phyloP scores from a whole-genome alignment of 2,113 vertebrate species.

The Limnothrissa miodon region DNA sequence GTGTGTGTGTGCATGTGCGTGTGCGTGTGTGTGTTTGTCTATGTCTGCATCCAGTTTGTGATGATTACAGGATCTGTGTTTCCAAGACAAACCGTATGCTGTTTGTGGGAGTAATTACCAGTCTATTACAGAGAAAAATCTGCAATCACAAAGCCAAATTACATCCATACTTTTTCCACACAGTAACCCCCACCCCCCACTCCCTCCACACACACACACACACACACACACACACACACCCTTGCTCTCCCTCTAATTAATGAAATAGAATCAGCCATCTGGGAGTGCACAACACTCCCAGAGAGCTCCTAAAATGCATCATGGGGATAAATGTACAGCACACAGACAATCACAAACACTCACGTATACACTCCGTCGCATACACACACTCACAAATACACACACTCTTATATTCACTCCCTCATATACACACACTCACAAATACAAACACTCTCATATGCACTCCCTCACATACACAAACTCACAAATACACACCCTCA shows the following conservation, averaged over 20 bases:
- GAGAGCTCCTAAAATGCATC: constrained; percentile 57
- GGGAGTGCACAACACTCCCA: constrained; percentile 62
- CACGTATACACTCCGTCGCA: background rate
- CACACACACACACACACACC: constrained; percentile 2
- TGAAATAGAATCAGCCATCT: constrained; percentile 66
- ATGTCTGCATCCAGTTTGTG: constrained; percentile 13
- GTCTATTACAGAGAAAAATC: constrained; percentile 57
- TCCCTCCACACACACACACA: background rate
- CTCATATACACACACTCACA: background rate
- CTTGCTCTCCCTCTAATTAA: constrained; percentile 60
- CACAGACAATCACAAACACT: background rate
- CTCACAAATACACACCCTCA: background rate
- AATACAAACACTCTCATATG: background rate
- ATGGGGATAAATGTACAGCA: constrained; percentile 40
- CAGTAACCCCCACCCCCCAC: constrained; percentile 39
- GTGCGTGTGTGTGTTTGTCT: background rate
- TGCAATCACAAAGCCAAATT: constrained; percentile 62
- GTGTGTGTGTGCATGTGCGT: background rate
- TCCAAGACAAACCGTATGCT: constrained; percentile 46
- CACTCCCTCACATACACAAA: background rate
- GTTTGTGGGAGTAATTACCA: constrained; percentile 58
- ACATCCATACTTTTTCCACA: constrained; percentile 62
- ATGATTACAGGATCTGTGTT: constrained; percentile 38
- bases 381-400: background rate
- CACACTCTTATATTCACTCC: background rate